phyloP scores from a whole-genome alignment of 2,113 vertebrate species.

The Pluvialis apricaria region DNA sequence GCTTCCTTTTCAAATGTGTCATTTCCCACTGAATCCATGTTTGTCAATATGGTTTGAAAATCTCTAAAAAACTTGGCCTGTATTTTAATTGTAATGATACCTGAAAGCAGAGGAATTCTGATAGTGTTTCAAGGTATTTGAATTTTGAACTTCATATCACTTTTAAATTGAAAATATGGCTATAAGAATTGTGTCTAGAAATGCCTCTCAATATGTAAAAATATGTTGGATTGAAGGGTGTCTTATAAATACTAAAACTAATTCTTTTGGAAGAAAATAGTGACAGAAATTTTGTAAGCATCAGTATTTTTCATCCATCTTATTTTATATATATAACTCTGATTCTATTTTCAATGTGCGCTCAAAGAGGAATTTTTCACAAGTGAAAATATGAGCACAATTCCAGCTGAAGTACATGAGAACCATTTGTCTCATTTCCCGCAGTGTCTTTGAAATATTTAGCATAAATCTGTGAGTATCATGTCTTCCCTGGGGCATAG shows the following conservation, averaged over 20 bases:
- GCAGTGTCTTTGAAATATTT: not conserved
- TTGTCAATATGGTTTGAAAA: not conserved
- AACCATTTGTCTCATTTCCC: not conserved
- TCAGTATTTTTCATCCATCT: not conserved
- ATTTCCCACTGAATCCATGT: not conserved
- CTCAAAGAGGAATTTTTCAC: not conserved
- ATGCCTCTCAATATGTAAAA: not conserved
- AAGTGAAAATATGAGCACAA: not conserved
- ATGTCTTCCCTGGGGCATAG: not conserved
- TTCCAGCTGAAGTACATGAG: not conserved
- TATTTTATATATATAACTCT: not conserved
- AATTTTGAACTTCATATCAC: not conserved
- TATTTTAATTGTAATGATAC: not conserved
- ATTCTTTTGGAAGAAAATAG: not conserved
- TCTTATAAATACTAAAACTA: not conserved
- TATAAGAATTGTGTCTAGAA: not conserved
- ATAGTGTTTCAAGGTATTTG: not conserved
- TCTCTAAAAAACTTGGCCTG: not conserved
- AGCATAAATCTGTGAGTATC: not conserved
- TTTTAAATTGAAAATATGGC: not conserved
- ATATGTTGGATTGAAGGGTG: not conserved
- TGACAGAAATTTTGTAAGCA: not conserved
- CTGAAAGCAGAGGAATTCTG: not conserved
- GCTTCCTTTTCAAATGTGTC: not conserved
- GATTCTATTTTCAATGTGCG: not conserved